Evolutionary conservation across 2,888 invertebrate species (phyloP).

Genomic region (Cheilosia urbana): DNA sequence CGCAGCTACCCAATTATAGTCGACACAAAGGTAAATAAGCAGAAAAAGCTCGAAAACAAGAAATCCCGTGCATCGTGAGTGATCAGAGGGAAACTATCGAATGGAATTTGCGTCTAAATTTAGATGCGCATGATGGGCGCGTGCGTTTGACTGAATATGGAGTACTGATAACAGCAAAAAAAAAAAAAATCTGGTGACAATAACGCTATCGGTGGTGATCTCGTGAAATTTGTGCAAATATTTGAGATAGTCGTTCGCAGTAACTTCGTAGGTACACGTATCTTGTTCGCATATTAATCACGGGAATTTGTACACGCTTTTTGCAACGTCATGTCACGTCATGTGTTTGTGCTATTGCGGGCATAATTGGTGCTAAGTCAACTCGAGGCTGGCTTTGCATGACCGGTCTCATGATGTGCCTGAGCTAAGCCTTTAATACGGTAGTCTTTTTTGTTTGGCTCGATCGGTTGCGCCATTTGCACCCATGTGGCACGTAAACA

Average conservation of each 20-base stretch:
- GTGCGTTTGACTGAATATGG: constrained; percentile 28
- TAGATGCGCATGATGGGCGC: constrained; percentile 61
- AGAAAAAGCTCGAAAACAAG: constrained; percentile 3
- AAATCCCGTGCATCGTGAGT: constrained; percentile 47
- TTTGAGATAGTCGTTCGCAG: background rate
- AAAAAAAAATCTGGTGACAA: background rate
- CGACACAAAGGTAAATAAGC: constrained; percentile 39
- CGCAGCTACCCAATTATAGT: constrained; percentile 54
- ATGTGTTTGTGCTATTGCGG: background rate
- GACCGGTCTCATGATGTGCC: background rate
- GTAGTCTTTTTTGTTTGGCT: constrained; percentile 11
- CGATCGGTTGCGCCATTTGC: constrained; percentile 11
- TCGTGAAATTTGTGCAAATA: constrained; percentile 30
- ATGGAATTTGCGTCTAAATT: constrained; percentile 43
- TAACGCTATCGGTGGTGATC: constrained; percentile 12
- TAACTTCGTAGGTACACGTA: background rate
- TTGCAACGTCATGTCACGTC: constrained; percentile 29
- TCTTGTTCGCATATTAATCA: background rate
- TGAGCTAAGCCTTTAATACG: constrained; percentile 12
- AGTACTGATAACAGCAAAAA: background rate
- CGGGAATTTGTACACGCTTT: constrained; percentile 5
- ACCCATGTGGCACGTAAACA: background rate
- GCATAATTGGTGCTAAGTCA: constrained; percentile 30
- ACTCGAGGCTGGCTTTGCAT: too few species aligned
- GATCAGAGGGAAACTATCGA: constrained; percentile 48